Conservation (phyloP, 2,888 invertebrate genomes). For the Mycalesis mineus region DNA sequence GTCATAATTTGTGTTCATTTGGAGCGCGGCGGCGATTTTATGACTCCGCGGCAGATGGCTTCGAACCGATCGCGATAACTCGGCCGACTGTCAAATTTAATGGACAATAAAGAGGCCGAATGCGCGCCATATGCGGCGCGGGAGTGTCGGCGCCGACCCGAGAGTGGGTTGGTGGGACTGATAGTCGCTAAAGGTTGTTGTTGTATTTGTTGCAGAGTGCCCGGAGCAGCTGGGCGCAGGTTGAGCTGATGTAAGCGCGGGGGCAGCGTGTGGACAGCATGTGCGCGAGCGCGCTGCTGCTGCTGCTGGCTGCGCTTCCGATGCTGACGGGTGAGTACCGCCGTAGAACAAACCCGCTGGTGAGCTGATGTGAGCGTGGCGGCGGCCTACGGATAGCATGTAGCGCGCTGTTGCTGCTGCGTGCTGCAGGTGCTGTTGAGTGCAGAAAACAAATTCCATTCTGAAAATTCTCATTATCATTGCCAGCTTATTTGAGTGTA, state of each 20-base stretch:
- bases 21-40: conserved; percentile 13
- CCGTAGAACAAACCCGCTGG: no score
- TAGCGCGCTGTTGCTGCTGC: no score
- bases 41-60: conserved; percentile 13
- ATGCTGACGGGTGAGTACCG: conserved; percentile 47
- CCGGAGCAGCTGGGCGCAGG: no score
- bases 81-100: conserved; percentile 19
- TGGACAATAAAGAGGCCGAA: conserved; percentile 23
- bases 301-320: conserved; percentile 51
- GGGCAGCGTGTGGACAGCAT: conserved; percentile 27
- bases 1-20: conserved; percentile 9
- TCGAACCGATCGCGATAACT: conserved; percentile 7
- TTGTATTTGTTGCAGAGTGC: conserved; percentile 7
- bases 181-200: no score
- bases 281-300: conserved; percentile 39
- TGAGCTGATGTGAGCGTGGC: no score
- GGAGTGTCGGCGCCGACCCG: no score
- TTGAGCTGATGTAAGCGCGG: not conserved
- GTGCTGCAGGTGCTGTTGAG: not conserved
- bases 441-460: no score
- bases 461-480: no score
- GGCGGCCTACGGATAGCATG: no score
- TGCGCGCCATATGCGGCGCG: not conserved
- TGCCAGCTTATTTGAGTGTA: no score
- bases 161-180: no score